Percentiles rank a stretch among this genome's conserved stretches.
These are phyloP conservation scores for Hippoglossus hippoglossus DNA, from an alignment of 2,797 vertebrate genomes.

Conservation along the genomic window DNA sequence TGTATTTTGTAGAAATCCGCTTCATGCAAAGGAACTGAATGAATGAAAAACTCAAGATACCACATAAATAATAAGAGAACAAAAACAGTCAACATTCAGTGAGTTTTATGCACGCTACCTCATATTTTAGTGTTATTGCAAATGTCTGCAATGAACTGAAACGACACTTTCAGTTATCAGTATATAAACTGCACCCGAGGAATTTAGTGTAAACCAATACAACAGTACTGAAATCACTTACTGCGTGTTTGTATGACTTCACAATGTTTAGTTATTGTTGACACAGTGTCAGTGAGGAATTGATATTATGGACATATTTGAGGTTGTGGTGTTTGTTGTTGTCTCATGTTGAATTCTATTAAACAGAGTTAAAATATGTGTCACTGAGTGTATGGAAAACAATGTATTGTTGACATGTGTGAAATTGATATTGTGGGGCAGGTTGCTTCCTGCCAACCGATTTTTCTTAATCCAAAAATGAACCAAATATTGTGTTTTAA, in stretches of 20 bases:
- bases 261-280: not conserved
- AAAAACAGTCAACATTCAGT: conserved; percentile 12
- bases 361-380: not conserved
- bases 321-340: not conserved
- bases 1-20: conserved; percentile 22
- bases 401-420: not conserved
- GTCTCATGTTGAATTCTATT: not conserved
- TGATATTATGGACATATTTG: not conserved
- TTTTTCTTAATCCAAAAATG: too few relatives aligned
- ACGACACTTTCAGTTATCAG: conserved; percentile 20
- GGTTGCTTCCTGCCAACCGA: too few relatives aligned
- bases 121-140: conserved; percentile 2
- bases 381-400: not conserved
- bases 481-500: too few relatives aligned
- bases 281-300: not conserved
- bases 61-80: not conserved
- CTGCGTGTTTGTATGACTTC: too few relatives aligned
- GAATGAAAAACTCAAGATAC: not conserved
- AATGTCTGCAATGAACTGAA: conserved; percentile 27
- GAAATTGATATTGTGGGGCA: not conserved
- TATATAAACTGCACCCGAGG: conserved; percentile 24
- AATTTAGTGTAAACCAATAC: conserved; percentile 23
- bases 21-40: conserved; percentile 13
- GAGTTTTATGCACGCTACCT: conserved; percentile 8
- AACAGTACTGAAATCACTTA: not conserved